Evolutionary conservation across 1,140 invertebrate genomes (phyloP), one percentile per base, ranked within the genome.

Genomic region (Nasonia giraulti): DNA sequence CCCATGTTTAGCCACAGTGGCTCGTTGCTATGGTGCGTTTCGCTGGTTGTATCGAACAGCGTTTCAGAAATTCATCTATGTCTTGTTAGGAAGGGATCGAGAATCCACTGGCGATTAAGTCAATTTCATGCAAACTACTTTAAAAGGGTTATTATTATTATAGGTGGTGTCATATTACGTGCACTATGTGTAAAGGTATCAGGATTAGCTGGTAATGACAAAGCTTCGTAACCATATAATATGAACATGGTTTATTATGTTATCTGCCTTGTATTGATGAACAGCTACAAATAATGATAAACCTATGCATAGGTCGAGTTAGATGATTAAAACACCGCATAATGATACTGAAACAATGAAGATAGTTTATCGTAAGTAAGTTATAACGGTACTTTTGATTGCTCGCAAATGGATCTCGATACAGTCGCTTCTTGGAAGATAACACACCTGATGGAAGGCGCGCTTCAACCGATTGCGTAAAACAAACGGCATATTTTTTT

Each of bases 1-100:
- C 27, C 14, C 31, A 12, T 84, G 37, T 76, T 82, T 82, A 80
- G 17, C 55, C 62, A 82, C 84, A 85, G 74, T 85, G 47, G 62
- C 44, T 69, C 27, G 84, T 85, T 71, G 50, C 73, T 47, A 85
- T 85, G 84, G 74, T n/a, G 23, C n/a, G 1, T 31, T 62, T 62
- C 55, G 55, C 1, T n/a, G 55, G 2, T 4, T 27, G 27, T 62
- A 62, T 62, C 55, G 55, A 62, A 62, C 55, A n/a, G 17, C 14
- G 47, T 50, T 50, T 50, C 5, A 1, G 7, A 44, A 44, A 44
- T 7, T 44, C 40, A 44, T 44, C 1, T 11, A 44, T 7, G 1
- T 44, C 1, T 8, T 44, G 7, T 44, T 44, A 44, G 27, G 27
- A 27, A 44, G 6, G 40, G 40, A 44, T 44, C 7, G 40, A 44